Evolutionary conservation across 2,888 invertebrate genomes (phyloP), one percentile per base, ranked within the genome.

Genomic region (Linnaemya tessellans): DNA sequence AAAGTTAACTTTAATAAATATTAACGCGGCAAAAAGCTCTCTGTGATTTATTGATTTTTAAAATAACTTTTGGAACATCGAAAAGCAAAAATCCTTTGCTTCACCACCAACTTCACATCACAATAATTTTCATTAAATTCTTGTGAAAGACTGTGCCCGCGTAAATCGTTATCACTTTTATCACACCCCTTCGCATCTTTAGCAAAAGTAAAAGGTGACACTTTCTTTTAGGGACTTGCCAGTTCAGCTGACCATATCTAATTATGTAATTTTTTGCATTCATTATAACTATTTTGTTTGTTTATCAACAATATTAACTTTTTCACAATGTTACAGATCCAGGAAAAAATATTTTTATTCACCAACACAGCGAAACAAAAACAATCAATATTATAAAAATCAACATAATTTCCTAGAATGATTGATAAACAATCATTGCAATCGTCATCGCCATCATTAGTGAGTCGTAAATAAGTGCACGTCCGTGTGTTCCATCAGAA

Each of bases 381-480:
- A 80, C 22, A 80, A 67, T 80, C 49, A 80, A 60, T 74, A 35
- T 41, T 51, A 51, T 13, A 43, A 60, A 75, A 81, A 68, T 64
- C 46, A 71, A 51, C 67, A 75, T 75, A 80, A 67, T 67, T 67
- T 67, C 2, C 35, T 22, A 30, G 41, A 62, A 67, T 81, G 30
- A 74, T 65, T 43, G 67, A 22, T 41, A 56, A 68, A 67, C 68
- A 54, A 30, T n/a, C 58, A 58, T 20, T 22, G 49, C 56, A 35
- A 22, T 73, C 54, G 60, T n/a, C 54, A 75, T 64, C 41, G 10
- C 43, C 62, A 58, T 70, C 78, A 70, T 74, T 73, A 80, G 56
- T 60, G 70, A 82, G 54, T 9, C 38, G 35, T 56, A 70, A 65
- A 38, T 67, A 38, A 68, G 13, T 51, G 58, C 43, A n/a, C 43